Percentiles rank a stretch among this genome's conserved stretches.
Conservation (phyloP, 2,797 vertebrate genomes). For the Triplophysa bombifrons region DNA sequence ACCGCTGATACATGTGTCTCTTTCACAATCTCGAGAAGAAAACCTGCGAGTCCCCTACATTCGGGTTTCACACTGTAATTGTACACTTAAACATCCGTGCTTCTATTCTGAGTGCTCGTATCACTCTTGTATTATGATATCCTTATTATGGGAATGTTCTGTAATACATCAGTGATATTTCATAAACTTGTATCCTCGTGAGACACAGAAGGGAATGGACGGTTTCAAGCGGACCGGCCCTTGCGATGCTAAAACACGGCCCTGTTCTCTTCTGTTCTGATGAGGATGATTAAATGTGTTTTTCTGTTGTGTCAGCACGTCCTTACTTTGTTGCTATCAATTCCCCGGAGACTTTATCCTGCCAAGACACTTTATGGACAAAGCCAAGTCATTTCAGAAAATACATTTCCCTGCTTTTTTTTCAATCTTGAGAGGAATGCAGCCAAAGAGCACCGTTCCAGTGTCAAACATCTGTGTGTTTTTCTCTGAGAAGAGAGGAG, state of each 20-base stretch:
- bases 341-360: conserved; percentile 82
- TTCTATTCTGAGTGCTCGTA: not conserved
- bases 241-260: conserved; percentile 70
- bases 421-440: conserved; percentile 49
- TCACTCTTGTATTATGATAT: conserved; percentile 5
- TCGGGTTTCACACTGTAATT: not conserved
- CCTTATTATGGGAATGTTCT: conserved; percentile 13
- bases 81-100: not conserved
- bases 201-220: conserved; percentile 75
- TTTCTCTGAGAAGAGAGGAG: conserved; percentile 29
- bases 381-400: conserved; percentile 83
- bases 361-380: conserved; percentile 82
- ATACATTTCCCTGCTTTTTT: conserved; percentile 65
- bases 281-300: conserved; percentile 82
- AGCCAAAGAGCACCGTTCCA: conserved; percentile 54
- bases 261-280: conserved; percentile 70
- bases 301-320: conserved; percentile 89
- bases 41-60: not conserved
- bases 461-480: conserved; percentile 9
- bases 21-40: conserved; percentile 15
- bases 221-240: conserved; percentile 69
- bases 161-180: conserved; percentile 18
- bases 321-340: conserved; percentile 82
- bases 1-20: not conserved
- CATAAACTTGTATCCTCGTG: conserved; percentile 64